Conservation (phyloP, 2,113 vertebrate species). For the Xiphophorus hellerii region DNA sequence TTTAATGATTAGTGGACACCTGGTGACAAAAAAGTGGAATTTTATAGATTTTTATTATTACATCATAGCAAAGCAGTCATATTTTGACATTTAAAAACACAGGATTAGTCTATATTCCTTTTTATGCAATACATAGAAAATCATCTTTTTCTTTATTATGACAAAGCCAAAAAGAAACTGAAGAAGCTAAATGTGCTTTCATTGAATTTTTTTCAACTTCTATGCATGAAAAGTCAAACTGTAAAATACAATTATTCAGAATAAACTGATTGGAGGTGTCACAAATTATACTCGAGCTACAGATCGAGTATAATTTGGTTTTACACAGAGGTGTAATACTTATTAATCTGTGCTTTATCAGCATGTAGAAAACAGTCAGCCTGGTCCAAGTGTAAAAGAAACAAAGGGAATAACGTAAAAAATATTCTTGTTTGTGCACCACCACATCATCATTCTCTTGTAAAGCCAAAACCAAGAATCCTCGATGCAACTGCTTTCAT, state of each 20-base stretch:
- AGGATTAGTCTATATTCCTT: neutral
- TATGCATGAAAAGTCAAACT: neutral
- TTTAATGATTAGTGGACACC: neutral
- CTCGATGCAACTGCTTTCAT: neutral
- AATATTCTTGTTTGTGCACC: neutral
- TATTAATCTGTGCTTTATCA: neutral
- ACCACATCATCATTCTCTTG: neutral
- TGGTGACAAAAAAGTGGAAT: neutral
- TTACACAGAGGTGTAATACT: neutral
- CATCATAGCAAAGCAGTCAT: neutral
- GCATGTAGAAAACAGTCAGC: neutral
- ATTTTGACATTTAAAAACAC: neutral
- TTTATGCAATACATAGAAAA: neutral
- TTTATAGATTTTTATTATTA: neutral
- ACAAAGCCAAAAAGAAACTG: neutral
- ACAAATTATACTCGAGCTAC: neutral
- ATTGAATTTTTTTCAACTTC: neutral
- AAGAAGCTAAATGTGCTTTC: neutral
- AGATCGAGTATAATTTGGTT: no score
- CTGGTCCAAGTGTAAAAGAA: neutral
- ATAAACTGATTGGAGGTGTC: neutral
- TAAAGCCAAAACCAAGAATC: neutral
- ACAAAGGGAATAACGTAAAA: neutral
- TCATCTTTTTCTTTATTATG: neutral
- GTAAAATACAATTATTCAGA: neutral